These are phyloP conservation scores for Andrena bicolor DNA, from an alignment of 2,888 invertebrate genomes.

Conservation along the genomic window DNA sequence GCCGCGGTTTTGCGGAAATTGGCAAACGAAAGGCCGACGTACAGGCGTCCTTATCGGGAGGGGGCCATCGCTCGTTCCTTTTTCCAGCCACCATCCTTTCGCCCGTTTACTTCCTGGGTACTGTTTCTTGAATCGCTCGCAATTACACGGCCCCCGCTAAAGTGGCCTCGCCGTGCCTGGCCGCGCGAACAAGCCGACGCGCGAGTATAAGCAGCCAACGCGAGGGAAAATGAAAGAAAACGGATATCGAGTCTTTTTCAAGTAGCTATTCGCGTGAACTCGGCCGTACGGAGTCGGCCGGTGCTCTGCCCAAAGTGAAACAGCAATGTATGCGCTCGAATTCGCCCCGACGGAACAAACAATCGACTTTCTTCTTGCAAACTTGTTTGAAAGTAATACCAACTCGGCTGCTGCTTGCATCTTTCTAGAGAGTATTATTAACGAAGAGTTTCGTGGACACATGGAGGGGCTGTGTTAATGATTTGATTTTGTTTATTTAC, in stretches of 20 bases:
- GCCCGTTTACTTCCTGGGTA: slow-evolving; percentile 57
- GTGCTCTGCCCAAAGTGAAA: background rate
- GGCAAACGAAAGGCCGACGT: slow-evolving; percentile 24
- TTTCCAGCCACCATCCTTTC: slow-evolving; percentile 31
- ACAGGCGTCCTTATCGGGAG: slow-evolving; percentile 44
- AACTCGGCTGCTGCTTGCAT: background rate
- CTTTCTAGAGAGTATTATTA: background rate
- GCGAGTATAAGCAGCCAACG: slow-evolving; percentile 10
- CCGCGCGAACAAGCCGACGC: slow-evolving; percentile 12
- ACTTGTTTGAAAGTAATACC: slow-evolving; percentile 6
- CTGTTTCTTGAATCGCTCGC: slow-evolving; percentile 58
- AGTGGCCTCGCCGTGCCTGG: slow-evolving; percentile 45
- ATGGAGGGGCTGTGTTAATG: no score
- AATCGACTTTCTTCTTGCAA: background rate
- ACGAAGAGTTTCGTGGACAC: background rate
- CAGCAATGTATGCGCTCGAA: background rate
- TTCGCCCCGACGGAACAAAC: slow-evolving; percentile 9
- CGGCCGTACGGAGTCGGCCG: slow-evolving; percentile 1
- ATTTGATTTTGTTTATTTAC: no score
- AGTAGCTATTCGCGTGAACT: slow-evolving; percentile 16
- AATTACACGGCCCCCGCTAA: slow-evolving; percentile 56
- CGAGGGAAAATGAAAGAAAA: slow-evolving; percentile 33
- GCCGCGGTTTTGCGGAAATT: slow-evolving; percentile 38
- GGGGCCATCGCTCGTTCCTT: slow-evolving; percentile 40
- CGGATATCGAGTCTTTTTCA: slow-evolving; percentile 26